Evolutionary conservation across 2,888 invertebrate species (phyloP).

Genomic region (Subacronicta megacephala): DNA sequence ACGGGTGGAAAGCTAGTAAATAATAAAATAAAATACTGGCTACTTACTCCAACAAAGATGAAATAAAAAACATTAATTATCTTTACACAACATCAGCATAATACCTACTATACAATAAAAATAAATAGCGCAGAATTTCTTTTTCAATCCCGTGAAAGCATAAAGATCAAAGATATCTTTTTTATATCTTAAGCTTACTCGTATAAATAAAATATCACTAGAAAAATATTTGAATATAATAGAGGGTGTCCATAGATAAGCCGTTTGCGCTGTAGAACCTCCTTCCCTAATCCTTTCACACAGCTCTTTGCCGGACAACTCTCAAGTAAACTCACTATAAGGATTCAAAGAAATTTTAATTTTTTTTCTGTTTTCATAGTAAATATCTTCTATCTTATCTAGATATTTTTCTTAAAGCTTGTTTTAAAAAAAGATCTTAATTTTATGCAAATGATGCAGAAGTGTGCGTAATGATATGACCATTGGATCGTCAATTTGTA

Average conservation of each 20-base stretch:
- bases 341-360: constrained; percentile 59
- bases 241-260: constrained; percentile 79
- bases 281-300: constrained; percentile 73
- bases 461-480: too few species aligned
- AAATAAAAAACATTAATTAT: neutral
- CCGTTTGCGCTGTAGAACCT: constrained; percentile 60
- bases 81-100: neutral
- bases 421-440: neutral
- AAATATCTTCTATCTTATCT: constrained; percentile 13
- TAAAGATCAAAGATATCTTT: constrained; percentile 79
- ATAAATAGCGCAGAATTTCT: constrained; percentile 45
- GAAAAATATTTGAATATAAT: constrained; percentile 85
- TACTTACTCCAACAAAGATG: too few species aligned
- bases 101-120: constrained; percentile 47
- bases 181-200: constrained; percentile 62
- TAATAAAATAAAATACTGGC: too few species aligned
- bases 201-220: constrained; percentile 85
- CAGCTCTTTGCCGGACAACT: constrained; percentile 81
- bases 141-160: constrained; percentile 53
- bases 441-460: neutral
- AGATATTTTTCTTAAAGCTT: constrained; percentile 10
- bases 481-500: too few species aligned
- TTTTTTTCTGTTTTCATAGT: constrained; percentile 26
- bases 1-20: too few species aligned
- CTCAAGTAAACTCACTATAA: too few species aligned